Evolutionary conservation across 2,888 invertebrate genomes (phyloP), one percentile per base, ranked within the genome.

Genomic region (Drosophila aldrichi): DNA sequence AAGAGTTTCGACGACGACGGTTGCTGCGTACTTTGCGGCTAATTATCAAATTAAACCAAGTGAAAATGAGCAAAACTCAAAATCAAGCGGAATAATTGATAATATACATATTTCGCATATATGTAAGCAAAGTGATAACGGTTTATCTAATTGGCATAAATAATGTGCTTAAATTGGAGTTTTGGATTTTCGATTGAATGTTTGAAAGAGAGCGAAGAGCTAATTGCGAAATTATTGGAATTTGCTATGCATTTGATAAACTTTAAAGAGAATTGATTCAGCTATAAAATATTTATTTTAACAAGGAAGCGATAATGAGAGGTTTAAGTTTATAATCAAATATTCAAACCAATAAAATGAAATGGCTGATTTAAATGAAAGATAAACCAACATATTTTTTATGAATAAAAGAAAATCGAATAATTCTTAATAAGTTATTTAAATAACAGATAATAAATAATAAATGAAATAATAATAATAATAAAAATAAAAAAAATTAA

Each of bases 51-150:
- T 80, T 63, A 67, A 75, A 68, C 58, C 52, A 55, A 69, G 59
- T 81, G 67, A 52, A 46, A 66, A 58, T 59, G 57, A 63, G 60
- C 41, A 38, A 68, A 76, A 72, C 67, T 68, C 6, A 59, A 76
- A 78, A 64, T 49, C 61, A 62, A 57, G 32, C 57, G 25, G 29
- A 49, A 74, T 84, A 83, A 81, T 81, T 87, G 74, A 79, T 67
- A 48, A 48, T 70, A 70, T 75, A 36, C 34, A 54, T 22, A 25
- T 70, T 74, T 72, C 58, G 41, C 36, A 73, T 78, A 76, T 68
- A 78, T 70, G 78, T 82, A 82, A 78, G 85, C 36, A 56, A 70
- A 56, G 60, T 60, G 66, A 62, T 71, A 51, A 55, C 54, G 51
- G 66, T 38, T 51, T 60, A 52, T 48, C 58, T n/a, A 49, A 46